Conservation (phyloP, 2,888 invertebrate species). For the Cryptus armator region DNA sequence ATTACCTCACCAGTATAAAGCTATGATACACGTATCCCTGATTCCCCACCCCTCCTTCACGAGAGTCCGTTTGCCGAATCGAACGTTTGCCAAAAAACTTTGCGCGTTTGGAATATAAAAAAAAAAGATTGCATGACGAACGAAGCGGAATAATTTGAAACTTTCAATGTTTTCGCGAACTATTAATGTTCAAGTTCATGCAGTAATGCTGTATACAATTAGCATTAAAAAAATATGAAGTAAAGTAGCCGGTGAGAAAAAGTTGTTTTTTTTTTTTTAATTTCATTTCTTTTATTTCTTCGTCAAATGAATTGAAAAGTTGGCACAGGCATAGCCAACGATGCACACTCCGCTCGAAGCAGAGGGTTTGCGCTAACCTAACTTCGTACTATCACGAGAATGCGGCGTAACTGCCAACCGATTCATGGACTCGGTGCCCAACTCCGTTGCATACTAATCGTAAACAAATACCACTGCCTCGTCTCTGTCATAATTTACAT, state of each 20-base stretch:
- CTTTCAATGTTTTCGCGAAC: slow-evolving; percentile 53
- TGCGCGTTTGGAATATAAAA: slow-evolving; percentile 59
- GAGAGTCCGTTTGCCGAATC: slow-evolving; percentile 43
- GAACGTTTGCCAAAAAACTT: slow-evolving; percentile 68
- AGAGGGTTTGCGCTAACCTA: slow-evolving; percentile 13
- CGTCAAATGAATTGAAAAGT: slow-evolving; percentile 10
- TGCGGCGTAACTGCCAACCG: slow-evolving; percentile 28
- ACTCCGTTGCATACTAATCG: slow-evolving; percentile 65
- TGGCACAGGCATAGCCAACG: not conserved
- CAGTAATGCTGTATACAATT: slow-evolving; percentile 31
- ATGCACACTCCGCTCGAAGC: not conserved
- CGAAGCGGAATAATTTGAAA: slow-evolving; percentile 59
- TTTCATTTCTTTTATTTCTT: slow-evolving; percentile 11
- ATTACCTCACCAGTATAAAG: slow-evolving; percentile 55
- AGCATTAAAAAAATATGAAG: slow-evolving; percentile 27
- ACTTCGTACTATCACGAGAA: slow-evolving; percentile 33
- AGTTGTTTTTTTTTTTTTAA: slow-evolving; percentile 8
- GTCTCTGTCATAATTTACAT: slow-evolving; percentile 60
- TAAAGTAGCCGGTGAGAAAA: slow-evolving; percentile 20
- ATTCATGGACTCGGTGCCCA: slow-evolving; percentile 48
- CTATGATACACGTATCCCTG: slow-evolving; percentile 29
- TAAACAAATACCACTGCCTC: slow-evolving; percentile 58
- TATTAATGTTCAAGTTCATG: slow-evolving; percentile 73
- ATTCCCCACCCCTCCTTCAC: not conserved
- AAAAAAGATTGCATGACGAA: slow-evolving; percentile 61